Base-by-base conservation (phyloP, 2,113 vertebrate genomes). In the Clinocottus analis region DNA sequence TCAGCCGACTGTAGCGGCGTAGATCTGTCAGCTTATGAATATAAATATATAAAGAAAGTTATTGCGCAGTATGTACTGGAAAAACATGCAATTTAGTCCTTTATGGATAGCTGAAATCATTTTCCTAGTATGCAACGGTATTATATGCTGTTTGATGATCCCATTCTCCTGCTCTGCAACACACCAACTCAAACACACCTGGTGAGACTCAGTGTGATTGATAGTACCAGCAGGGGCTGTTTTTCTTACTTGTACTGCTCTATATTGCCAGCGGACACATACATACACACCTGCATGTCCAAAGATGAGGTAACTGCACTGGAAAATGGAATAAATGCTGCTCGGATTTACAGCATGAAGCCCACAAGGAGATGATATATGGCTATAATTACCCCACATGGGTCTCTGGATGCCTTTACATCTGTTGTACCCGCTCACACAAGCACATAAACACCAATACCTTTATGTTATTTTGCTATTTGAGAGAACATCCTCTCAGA, bases 191-290 rank as follows among this genome's bases (percentile, higher is more conserved):
- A 75, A 4, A 61, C 75, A 72, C 23, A 43, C 56, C 59, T 16
- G 51, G 37, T n/a, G 35, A 62, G 51, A 72, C 74, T 47, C 13
- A 7, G 21, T 77, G 71, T 83, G 89, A 90, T 90, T 83, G 83
- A 87, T 82, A 61, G 82, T 60, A 76, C 59, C 73, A 67, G 67
- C 51, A 66, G 47, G 21, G 63, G 69, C 77, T 70, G 87, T 83
- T 83, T 63, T 75, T 89, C 79, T 78, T 39, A 49, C 45, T 64
- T 27, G 45, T 39, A 33, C 31, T 41, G 66, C 77, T 80, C 61
- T 80, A 58, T 77, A 79, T 73, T 37, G 39, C 53, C 25, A 51
- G 73, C 23, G 55, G 63, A 72, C 72, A 2, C 33, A 49, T 35
- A 25, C 64, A 39, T 45, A 53, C 65, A 67, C 62, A 72, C 80